Conservation (phyloP, 2,888 invertebrate genomes). For the Dynastes tityus region DNA sequence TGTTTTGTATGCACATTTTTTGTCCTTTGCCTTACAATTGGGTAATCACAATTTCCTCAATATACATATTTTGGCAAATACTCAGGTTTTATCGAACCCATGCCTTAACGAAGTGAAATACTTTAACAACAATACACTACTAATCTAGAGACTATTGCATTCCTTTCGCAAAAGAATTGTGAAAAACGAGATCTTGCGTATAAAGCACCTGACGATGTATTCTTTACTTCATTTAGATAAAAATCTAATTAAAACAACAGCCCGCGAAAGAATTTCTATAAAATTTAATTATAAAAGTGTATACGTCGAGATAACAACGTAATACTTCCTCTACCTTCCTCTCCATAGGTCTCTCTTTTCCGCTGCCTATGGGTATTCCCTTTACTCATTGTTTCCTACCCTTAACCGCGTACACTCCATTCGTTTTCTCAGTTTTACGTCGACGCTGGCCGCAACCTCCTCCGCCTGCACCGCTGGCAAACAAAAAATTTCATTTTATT, state of each 20-base stretch:
- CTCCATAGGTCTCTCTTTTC: neutral
- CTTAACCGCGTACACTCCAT: neutral
- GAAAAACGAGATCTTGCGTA: too few species aligned
- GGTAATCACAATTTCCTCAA: too few species aligned
- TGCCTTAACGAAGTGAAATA: too few species aligned
- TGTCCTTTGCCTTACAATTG: too few species aligned
- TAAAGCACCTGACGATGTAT: too few species aligned
- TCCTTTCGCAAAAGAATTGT: too few species aligned
- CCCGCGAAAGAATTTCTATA: conserved; percentile 61
- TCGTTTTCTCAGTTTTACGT: neutral
- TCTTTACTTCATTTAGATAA: conserved; percentile 61
- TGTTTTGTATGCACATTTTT: too few species aligned
- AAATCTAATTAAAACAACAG: conserved; percentile 61
- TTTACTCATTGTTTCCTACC: neutral
- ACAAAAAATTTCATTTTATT: conserved; percentile 41
- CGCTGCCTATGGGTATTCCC: neutral
- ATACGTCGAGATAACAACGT: conserved; percentile 35
- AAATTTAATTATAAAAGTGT: conserved; percentile 62
- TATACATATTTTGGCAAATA: too few species aligned
- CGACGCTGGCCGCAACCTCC: neutral
- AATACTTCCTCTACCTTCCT: neutral
- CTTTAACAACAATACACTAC: too few species aligned
- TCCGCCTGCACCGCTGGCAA: neutral
- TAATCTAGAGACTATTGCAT: too few species aligned
- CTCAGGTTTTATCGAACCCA: too few species aligned